A percentile compares a stretch with the other conserved stretches of the same genome.
These are phyloP conservation scores for Aspiorhynchus laticeps DNA, from an alignment of 2,113 vertebrate species.

Conservation along the genomic window DNA sequence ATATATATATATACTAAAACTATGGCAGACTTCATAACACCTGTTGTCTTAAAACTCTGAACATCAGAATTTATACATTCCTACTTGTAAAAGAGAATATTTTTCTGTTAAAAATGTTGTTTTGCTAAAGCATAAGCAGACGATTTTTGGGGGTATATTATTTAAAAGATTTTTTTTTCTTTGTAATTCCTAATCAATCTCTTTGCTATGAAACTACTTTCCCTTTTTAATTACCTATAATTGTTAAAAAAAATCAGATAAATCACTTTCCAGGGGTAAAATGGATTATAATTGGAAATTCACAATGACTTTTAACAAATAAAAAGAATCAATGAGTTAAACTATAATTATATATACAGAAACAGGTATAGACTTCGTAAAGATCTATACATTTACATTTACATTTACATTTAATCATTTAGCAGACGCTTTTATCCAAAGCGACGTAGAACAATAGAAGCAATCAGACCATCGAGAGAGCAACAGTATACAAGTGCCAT, in stretches of 20 bases:
- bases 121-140: no score
- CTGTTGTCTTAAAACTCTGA: background rate
- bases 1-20: slow-evolving; percentile 48
- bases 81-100: no score
- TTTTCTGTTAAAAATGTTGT: no score
- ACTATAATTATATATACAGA: background rate
- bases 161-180: no score
- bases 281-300: background rate
- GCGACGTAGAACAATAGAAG: no score
- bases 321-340: background rate
- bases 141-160: no score
- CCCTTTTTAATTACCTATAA: background rate
- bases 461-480: no score
- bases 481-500: no score
- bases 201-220: background rate
- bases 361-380: background rate
- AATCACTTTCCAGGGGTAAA: background rate
- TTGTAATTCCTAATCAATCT: background rate
- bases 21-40: slow-evolving; percentile 44
- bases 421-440: no score
- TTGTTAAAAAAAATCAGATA: no score
- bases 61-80: background rate
- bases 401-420: no score
- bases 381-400: no score
- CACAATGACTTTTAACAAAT: background rate